Base-by-base conservation (phyloP, 2,113 vertebrate species). In the Hystrix cristata region DNA sequence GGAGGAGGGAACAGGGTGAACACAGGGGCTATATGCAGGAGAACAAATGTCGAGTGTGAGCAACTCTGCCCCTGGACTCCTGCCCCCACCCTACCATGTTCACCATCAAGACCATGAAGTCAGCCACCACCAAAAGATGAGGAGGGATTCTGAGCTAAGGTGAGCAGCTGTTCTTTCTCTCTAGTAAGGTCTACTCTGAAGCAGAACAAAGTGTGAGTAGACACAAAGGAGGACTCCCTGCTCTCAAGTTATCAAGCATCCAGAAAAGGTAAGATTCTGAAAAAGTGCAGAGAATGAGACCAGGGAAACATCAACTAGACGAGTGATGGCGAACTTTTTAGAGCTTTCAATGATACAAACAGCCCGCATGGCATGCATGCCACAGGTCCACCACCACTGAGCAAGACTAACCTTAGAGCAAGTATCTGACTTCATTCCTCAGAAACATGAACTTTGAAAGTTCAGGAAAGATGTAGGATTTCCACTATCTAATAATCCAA, bases 401-500 rank as follows among this genome's bases (percentile, higher is more conserved):
- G 16, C 69, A 5, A 16, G 29, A 71, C 23, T 81, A 51, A 59
- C 6, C 43, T 13, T n/a, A 38, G 60, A 25, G 43, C 72, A 25
- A 80, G 43, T 62, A 74, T 27, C 23, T 16, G 48, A 19, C 53
- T 8, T 16, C 64, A 21, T 29, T 55, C 48, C 86, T 90, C 27
- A 80, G 55, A 84, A 93, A 13, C n/a, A 51, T 1, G 14, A 62
- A 25, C 78, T 25, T n/a, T 34, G 34, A 89, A 34, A 69, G 48
- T 34, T 80, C 57, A 46, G n/a, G n/a, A 86, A 72, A 69, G 1
- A 4, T 19, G 53, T 2, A 21, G 1, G 19, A 74, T 51, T 51
- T 51, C 29, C 74, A 65, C 38, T 9, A 87, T 78, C 71, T 90
- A 62, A 94, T 72, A 62, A 94, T 78, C 74, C 79, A 65, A 11